Conservation (phyloP, 2,888 invertebrate genomes). For the Colostygia pectinataria region DNA sequence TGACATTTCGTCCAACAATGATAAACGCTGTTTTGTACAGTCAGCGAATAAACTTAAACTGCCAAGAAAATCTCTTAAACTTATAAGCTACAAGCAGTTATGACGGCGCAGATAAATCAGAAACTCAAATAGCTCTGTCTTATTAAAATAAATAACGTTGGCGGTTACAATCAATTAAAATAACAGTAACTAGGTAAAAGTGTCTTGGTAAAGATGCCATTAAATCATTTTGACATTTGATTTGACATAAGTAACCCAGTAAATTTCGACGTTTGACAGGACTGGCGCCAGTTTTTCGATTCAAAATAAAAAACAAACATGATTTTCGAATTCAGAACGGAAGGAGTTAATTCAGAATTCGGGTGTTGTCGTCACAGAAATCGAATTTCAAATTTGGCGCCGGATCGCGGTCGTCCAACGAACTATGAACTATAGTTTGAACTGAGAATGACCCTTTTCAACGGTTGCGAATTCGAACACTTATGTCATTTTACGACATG, state of each 20-base stretch:
- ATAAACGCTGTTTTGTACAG: too few species aligned
- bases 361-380: slow-evolving; percentile 22
- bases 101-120: too few species aligned
- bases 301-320: slow-evolving; percentile 10
- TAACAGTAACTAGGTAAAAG: too few species aligned
- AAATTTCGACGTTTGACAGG: slow-evolving; percentile 13
- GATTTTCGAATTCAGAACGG: slow-evolving; percentile 24
- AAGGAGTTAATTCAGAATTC: slow-evolving; percentile 19
- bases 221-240: slow-evolving; percentile 16
- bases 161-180: too few species aligned
- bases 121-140: too few species aligned
- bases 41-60: too few species aligned
- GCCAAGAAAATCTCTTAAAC: too few species aligned
- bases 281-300: slow-evolving; percentile 7
- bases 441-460: slow-evolving; percentile 35
- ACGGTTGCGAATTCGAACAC: slow-evolving; percentile 35
- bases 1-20: too few species aligned
- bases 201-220: not conserved
- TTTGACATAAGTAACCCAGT: slow-evolving; percentile 15
- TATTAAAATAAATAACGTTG: too few species aligned
- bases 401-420: slow-evolving; percentile 44
- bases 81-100: too few species aligned
- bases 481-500: slow-evolving; percentile 35
- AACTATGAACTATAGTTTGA: slow-evolving; percentile 47
- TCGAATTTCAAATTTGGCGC: slow-evolving; percentile 62